Base-by-base conservation (phyloP, 1,140 invertebrate species). In the Chrysomallon squamiferum region DNA sequence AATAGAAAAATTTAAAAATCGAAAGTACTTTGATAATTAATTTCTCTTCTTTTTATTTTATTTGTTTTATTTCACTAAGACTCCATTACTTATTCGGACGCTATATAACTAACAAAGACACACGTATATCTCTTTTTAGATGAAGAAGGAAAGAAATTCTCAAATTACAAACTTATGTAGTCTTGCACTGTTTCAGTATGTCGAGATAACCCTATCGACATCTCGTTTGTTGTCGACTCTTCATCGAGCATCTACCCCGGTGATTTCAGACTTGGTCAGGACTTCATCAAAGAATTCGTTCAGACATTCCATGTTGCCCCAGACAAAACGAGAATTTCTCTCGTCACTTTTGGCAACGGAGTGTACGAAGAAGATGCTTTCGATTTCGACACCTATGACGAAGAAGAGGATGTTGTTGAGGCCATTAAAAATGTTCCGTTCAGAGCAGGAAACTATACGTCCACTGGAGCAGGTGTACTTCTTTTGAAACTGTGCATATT, bases 211-310 rank as follows among this genome's bases (percentile, higher is more conserved):
- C 68, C 68, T 6, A 45, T 63, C 6, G 68, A 70, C 56, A 50
- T 70, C n/a, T 18, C 54, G 2, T 66, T 70, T 35, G 59, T 70
- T 2, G 66, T 70, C 56, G 68, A 70, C 56, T 66, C 68, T 20
- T 70, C 68, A 1, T 49, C 47, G 20, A 66, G 64, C 33, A 60
- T 70, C 30, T 59, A 60, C 11, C 57, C 45, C 18, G 47, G 49
- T 27, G 62, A 70, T 47, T 70, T 70, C 49, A 52, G 30, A 13
- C 59, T 70, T 2, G 68, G 64, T 25, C 47, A 66, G 54, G 35
- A 59, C 22, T 70, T 70, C 60, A 45, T 70, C n/a, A 49, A 49
- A 62, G 58, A 62, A 11, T 75, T 76, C 67, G 59, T 76, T 3
- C 56, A 71, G 7, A 30, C 29, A 2, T 66, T 74, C 29, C 41